phyloP scores from a whole-genome alignment of 2,113 vertebrate species.

The Hippocampus zosterae region DNA sequence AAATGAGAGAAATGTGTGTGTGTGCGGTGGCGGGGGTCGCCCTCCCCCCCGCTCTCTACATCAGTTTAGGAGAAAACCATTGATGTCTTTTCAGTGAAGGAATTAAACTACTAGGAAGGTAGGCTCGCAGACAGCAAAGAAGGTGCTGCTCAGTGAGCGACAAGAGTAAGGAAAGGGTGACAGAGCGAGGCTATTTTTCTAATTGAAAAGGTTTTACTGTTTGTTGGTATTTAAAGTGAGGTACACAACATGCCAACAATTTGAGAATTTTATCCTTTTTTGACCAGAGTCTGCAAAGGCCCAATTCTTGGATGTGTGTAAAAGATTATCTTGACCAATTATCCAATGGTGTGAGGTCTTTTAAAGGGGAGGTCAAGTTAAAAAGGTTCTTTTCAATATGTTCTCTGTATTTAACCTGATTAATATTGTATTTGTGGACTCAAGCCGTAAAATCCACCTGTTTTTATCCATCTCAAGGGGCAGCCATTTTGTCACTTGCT shows the following conservation, averaged over 20 bases:
- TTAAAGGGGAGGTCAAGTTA: too few species aligned
- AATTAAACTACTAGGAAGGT: constrained; percentile 47
- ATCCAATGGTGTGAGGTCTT: too few species aligned
- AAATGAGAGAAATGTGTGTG: constrained; percentile 20
- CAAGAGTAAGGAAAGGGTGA: constrained; percentile 5
- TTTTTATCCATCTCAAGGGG: too few species aligned
- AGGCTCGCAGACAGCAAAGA: background rate
- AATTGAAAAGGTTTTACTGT: constrained; percentile 23
- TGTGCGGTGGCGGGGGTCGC: constrained; percentile 23
- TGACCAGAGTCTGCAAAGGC: background rate
- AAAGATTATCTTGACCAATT: background rate
- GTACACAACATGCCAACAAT: background rate
- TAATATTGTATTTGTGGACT: too few species aligned
- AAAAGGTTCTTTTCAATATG: too few species aligned
- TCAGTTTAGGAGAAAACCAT: constrained; percentile 40
- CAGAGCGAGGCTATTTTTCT: constrained; percentile 37
- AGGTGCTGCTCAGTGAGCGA: background rate
- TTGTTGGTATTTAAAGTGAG: constrained; percentile 48
- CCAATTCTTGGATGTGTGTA: background rate
- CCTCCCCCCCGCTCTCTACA: constrained; percentile 39
- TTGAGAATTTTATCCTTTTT: background rate
- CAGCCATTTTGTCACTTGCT: too few species aligned
- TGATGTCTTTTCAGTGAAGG: constrained; percentile 57
- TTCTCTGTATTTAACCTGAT: too few species aligned
- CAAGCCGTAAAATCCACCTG: too few species aligned